A percentile compares a stretch with the other conserved stretches of the same genome.
These are phyloP conservation scores for Platycheirus albimanus DNA, from an alignment of 2,888 invertebrate genomes.

Conservation along the genomic window DNA sequence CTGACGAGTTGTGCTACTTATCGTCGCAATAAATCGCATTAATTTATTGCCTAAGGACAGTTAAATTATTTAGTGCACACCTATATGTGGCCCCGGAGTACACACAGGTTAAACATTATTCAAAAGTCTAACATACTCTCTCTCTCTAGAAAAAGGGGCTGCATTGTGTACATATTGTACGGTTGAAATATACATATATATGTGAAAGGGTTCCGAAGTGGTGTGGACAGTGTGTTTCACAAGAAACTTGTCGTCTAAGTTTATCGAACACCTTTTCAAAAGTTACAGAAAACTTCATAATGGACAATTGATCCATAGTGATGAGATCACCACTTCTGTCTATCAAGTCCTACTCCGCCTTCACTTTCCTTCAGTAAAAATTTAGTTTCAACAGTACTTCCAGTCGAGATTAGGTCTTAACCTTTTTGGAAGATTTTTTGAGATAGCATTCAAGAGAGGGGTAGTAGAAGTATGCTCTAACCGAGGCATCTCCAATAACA, in stretches of 20 bases:
- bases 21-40: slow-evolving; percentile 74
- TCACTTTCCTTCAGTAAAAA: too few relatives aligned
- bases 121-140: slow-evolving; percentile 63
- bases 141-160: slow-evolving; percentile 38
- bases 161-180: slow-evolving; percentile 47
- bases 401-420: too few relatives aligned
- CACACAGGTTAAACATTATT: slow-evolving; percentile 74
- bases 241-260: slow-evolving; percentile 15
- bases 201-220: background rate
- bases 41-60: slow-evolving; percentile 74
- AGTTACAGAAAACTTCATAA: too few relatives aligned
- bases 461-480: too few relatives aligned
- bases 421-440: too few relatives aligned
- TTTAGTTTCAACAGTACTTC: too few relatives aligned
- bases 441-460: too few relatives aligned
- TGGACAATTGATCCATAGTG: too few relatives aligned
- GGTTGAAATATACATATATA: slow-evolving; percentile 25
- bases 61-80: slow-evolving; percentile 75
- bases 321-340: too few relatives aligned
- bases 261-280: too few relatives aligned
- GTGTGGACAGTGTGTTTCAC: slow-evolving; percentile 41
- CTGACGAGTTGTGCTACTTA: slow-evolving; percentile 75
- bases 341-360: too few relatives aligned
- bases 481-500: too few relatives aligned
- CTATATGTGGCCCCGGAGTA: slow-evolving; percentile 71